Conservation (phyloP, 2,797 vertebrate genomes). For the Enteromius trimaculatus region DNA sequence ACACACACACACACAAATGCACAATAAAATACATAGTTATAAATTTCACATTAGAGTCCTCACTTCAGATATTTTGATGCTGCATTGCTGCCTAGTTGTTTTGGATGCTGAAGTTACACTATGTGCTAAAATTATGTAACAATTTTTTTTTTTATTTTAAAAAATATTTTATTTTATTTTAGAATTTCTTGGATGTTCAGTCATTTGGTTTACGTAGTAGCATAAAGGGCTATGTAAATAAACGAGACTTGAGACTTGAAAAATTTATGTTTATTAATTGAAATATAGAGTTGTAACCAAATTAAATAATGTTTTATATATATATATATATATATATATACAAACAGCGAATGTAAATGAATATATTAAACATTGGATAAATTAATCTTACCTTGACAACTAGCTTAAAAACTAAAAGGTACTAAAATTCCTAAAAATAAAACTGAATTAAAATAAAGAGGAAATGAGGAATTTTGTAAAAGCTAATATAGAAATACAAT, state of each 20-base stretch:
- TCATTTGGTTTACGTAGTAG: too few relatives aligned
- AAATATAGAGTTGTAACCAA: background rate
- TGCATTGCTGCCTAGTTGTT: background rate
- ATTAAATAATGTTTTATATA: background rate
- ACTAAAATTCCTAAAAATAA: background rate
- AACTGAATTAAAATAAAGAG: background rate
- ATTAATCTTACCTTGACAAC: too few relatives aligned
- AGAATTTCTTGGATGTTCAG: too few relatives aligned
- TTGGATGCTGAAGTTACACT: background rate
- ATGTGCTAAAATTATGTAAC: background rate
- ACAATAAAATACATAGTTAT: conserved; percentile 23
- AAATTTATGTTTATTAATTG: background rate
- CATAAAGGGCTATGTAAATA: too few relatives aligned
- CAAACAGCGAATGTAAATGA: background rate
- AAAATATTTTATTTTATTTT: too few relatives aligned
- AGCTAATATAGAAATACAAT: background rate
- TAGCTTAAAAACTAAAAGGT: background rate
- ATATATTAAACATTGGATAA: background rate
- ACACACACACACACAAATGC: background rate
- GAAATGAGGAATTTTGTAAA: background rate
- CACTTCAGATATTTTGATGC: background rate
- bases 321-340: background rate
- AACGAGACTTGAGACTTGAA: too few relatives aligned
- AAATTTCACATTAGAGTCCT: background rate
- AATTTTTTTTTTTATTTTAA: background rate